Percentiles rank a stretch among this genome's conserved stretches.
Evolutionary conservation across 2,113 vertebrate genomes (phyloP).

Genomic region (Sinocyclocheilus rhinocerous): DNA sequence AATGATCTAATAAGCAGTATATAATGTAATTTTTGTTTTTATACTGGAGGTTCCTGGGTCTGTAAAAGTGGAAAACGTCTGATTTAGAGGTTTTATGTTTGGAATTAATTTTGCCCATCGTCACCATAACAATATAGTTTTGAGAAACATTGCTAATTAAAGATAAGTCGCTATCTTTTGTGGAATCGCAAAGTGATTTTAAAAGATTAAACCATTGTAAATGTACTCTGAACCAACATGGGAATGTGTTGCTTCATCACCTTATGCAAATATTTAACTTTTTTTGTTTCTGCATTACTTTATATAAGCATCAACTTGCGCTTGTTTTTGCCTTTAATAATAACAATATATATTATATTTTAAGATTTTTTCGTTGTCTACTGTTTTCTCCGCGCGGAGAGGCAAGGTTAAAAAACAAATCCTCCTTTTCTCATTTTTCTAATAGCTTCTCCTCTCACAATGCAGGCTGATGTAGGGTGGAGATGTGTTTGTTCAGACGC

Average conservation of each 20-base stretch:
- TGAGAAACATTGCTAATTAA: neutral
- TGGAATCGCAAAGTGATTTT: neutral
- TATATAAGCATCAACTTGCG: neutral
- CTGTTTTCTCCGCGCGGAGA: neutral
- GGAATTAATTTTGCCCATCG: neutral
- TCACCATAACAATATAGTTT: neutral
- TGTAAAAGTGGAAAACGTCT: neutral
- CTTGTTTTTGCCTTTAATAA: neutral
- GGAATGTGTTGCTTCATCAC: neutral
- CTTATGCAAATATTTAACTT: neutral
- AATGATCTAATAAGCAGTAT: neutral
- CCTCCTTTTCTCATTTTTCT: conserved; percentile 14
- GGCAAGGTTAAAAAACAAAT: conserved; percentile 11
- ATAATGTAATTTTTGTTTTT: neutral
- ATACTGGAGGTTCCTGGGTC: too few relatives aligned
- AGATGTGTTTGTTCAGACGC: conserved; percentile 81
- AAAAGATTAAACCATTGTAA: conserved; percentile 4
- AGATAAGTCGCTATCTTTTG: neutral
- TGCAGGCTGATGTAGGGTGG: conserved; percentile 80
- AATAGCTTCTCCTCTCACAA: conserved; percentile 78
- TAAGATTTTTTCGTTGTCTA: neutral
- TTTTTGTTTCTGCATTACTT: neutral
- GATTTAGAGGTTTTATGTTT: neutral
- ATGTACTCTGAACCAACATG: neutral
- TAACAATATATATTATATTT: neutral